Percentiles rank a stretch among this genome's conserved stretches.
Evolutionary conservation across 1,140 invertebrate genomes (phyloP).

Genomic region (Papilio xuthus): DNA sequence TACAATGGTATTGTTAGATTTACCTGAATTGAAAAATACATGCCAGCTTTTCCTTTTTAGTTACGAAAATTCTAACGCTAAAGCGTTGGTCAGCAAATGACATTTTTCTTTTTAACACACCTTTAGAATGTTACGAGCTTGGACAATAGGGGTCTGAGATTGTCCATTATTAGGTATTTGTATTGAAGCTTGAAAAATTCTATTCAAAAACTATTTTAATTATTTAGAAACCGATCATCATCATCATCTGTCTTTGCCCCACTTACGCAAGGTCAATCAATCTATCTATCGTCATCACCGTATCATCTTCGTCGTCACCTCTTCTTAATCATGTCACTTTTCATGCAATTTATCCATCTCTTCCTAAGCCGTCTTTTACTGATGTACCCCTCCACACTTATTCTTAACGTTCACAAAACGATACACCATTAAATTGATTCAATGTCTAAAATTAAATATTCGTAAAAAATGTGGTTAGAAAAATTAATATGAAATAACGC

Average conservation of each 20-base stretch:
- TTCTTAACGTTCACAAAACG: too few relatives aligned
- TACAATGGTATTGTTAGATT: too few relatives aligned
- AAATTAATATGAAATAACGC: not conserved
- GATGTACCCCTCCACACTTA: too few relatives aligned
- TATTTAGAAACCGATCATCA: too few relatives aligned
- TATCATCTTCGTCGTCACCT: too few relatives aligned
- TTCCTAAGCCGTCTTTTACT: too few relatives aligned
- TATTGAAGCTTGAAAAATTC: not conserved
- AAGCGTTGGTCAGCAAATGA: not conserved
- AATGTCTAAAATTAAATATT: not conserved
- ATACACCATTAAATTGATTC: not conserved
- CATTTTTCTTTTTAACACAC: slow-evolving; percentile 6
- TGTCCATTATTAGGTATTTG: not conserved
- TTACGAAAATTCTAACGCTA: not conserved
- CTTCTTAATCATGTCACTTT: too few relatives aligned
- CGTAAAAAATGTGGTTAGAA: not conserved
- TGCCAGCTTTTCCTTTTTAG: not conserved
- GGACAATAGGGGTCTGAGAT: not conserved
- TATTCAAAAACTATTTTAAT: not conserved
- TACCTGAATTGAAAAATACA: not conserved
- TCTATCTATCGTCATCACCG: too few relatives aligned
- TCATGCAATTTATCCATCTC: too few relatives aligned
- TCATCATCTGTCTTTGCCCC: too few relatives aligned
- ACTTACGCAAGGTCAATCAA: too few relatives aligned
- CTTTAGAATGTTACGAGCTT: not conserved